phyloP scores from a whole-genome alignment of 2,888 invertebrate genomes.

The Agonum fuliginosum region DNA sequence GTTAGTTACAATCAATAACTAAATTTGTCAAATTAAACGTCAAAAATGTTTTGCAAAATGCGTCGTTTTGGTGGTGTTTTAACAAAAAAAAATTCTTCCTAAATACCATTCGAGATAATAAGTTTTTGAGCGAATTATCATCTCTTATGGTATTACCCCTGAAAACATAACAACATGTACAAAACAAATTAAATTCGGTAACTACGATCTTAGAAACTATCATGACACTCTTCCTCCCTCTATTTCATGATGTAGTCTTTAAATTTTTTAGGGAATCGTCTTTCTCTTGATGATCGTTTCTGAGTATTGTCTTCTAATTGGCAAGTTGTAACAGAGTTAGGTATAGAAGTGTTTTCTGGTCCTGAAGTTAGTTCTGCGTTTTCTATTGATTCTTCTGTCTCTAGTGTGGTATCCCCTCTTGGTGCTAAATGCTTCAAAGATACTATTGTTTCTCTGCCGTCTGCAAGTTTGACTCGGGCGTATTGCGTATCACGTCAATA shows the following conservation, averaged over 20 bases:
- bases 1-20: no score
- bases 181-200: no score
- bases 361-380: not conserved
- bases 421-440: not conserved
- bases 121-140: no score
- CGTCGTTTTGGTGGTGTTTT: no score
- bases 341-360: not conserved
- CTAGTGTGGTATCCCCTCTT: not conserved
- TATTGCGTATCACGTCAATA: not conserved
- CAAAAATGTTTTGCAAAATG: no score
- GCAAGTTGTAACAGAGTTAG: not conserved
- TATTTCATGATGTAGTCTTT: not conserved
- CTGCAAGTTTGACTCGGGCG: not conserved
- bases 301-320: not conserved
- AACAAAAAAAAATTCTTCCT: no score
- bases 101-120: no score
- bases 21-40: no score
- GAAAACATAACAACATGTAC: no score
- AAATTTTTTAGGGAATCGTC: not conserved
- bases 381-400: not conserved
- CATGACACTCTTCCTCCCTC: not conserved
- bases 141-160: no score
- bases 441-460: not conserved
- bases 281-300: slow-evolving; percentile 1
- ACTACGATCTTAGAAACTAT: not conserved